Evolutionary conservation across 2,888 invertebrate species (phyloP), one percentile per base, ranked within the genome.

Genomic region (Fragum fragum): DNA sequence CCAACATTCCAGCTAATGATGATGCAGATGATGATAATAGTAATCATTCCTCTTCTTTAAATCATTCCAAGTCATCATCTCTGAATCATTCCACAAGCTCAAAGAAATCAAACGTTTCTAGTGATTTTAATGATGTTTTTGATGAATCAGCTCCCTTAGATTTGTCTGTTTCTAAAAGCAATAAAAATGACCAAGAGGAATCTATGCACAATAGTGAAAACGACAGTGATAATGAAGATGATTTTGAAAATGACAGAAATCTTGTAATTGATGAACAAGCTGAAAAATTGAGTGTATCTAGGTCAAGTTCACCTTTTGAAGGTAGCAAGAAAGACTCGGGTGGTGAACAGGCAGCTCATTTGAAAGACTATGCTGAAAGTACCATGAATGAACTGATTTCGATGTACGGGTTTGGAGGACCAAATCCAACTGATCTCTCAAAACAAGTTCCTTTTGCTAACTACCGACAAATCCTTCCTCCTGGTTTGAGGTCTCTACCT

Each of bases 371-470:
- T 93, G 97, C 97, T 3, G 96, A 97, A 95, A 97, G 96, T 89
- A 97, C 97, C 14, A 97, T 97, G 96, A 96, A 97, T 89, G 97
- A 97, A 92, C 94, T 97, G 70, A 95, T 97, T 76, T 96, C 97
- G 36, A 97, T 97, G 90, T 97, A 97, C 93, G 97, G 97, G 28
- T 95, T 97, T 88, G 96, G 96, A 74, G 97, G 97, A 93, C 92
- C 96, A 96, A 69, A 63, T 26, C 79, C 69, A 18, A n/a, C 70
- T 23, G 84, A 84, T 28, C 96, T 97, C 85, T 96, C 96, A 79
- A 96, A 96, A 76, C 90, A 91, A 53, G 83, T 91, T 90, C 96
- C 96, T 70, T 95, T 96, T 88, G 96, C 96, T 92, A 96, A 96
- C 86, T 96, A 97, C 92, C 97, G 96, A 96, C 93, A 95, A 95